phyloP scores from a whole-genome alignment of 2,888 invertebrate genomes.

The Phyllotreta striolata region DNA sequence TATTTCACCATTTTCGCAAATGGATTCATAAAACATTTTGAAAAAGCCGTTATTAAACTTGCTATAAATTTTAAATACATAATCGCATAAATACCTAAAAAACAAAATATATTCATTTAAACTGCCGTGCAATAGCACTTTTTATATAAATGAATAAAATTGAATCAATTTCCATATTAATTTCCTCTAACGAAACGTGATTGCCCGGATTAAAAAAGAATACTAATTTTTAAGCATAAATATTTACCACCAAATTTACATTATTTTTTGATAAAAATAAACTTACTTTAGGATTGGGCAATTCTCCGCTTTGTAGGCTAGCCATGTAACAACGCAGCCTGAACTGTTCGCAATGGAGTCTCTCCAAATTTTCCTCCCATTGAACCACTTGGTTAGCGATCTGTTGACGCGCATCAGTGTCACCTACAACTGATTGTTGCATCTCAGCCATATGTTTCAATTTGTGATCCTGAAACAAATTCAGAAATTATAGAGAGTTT shows the following conservation, averaged over 20 bases:
- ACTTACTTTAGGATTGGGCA: constrained; percentile 95
- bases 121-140: no score
- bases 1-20: no score
- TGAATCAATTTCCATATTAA: no score
- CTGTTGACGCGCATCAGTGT: constrained; percentile 90
- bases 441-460: constrained; percentile 98
- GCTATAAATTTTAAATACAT: no score
- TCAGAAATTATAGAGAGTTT: neutral
- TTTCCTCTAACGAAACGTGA: no score
- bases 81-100: no score
- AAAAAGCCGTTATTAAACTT: no score
- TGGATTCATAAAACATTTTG: no score
- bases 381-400: constrained; percentile 92
- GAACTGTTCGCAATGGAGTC: constrained; percentile 96
- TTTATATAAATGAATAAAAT: no score
- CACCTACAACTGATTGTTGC: constrained; percentile 95
- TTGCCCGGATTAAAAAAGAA: neutral
- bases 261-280: neutral
- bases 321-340: constrained; percentile 96
- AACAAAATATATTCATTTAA: no score
- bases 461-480: constrained; percentile 83
- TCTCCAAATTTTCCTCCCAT: constrained; percentile 97
- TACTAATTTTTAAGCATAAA: neutral
- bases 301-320: constrained; percentile 92
- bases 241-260: no score